These are phyloP conservation scores for Chiloscyllium punctatum DNA, from an alignment of 2,797 vertebrate genomes.

Conservation along the genomic window DNA sequence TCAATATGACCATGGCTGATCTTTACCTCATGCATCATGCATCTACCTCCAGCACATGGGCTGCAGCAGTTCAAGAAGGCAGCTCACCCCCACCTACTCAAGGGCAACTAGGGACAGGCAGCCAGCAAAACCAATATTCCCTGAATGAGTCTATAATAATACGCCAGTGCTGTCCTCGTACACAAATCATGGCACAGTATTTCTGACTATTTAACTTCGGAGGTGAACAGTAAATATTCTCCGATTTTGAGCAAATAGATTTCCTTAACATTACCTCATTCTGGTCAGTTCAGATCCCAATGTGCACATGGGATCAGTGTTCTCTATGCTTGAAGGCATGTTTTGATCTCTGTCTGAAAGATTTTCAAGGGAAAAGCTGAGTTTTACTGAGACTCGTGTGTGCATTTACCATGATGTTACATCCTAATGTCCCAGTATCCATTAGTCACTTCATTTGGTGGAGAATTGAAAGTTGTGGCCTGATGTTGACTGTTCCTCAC, in stretches of 20 bases:
- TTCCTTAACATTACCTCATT: not conserved
- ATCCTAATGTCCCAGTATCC: not conserved
- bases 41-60: no score
- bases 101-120: no score
- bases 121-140: no score
- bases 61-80: no score
- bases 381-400: not conserved
- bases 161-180: no score
- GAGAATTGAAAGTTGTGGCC: not conserved
- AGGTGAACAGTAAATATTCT: not conserved
- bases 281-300: not conserved
- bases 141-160: no score
- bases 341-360: not conserved
- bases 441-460: not conserved
- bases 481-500: not conserved
- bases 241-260: not conserved
- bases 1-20: no score
- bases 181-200: not conserved
- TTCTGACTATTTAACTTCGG: not conserved
- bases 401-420: not conserved
- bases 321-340: not conserved
- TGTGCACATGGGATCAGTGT: not conserved
- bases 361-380: not conserved
- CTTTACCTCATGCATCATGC: no score
- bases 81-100: no score